Evolutionary conservation across 2,888 invertebrate genomes (phyloP).

Genomic region (Meta bourneti): DNA sequence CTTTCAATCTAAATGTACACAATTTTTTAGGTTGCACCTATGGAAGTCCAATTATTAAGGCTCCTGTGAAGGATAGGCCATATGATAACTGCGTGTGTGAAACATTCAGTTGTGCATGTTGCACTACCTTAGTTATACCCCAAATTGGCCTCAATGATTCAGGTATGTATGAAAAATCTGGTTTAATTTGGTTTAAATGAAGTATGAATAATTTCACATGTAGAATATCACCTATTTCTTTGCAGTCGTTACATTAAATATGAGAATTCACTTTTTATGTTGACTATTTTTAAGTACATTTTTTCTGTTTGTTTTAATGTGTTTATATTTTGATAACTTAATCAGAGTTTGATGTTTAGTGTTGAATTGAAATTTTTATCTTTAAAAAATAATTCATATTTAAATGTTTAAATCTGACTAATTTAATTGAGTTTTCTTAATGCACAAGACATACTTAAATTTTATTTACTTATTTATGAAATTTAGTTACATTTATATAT

Average conservation of each 20-base stretch:
- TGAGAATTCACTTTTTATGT: no score
- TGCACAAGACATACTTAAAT: neutral
- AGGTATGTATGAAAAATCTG: neutral
- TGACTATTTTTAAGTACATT: no score
- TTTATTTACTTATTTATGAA: neutral
- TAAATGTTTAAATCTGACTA: neutral
- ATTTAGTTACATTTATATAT: neutral
- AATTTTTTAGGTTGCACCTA: conserved; percentile 4
- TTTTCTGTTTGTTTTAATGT: no score
- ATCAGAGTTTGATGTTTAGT: no score
- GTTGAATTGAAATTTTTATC: no score
- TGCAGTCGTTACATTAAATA: no score
- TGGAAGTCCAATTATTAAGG: neutral
- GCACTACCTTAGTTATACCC: conserved; percentile 22
- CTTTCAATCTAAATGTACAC: neutral
- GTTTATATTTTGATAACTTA: no score
- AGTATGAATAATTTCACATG: no score
- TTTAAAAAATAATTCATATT: neutral
- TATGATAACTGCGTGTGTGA: conserved; percentile 34
- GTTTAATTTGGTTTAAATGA: no score
- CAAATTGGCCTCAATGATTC: conserved; percentile 51
- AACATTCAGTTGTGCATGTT: conserved; percentile 46
- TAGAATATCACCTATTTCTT: no score
- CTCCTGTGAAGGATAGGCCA: neutral
- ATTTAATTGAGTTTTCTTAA: neutral